Conservation (phyloP, 1,140 invertebrate genomes). For the Drosophila littoralis region DNA sequence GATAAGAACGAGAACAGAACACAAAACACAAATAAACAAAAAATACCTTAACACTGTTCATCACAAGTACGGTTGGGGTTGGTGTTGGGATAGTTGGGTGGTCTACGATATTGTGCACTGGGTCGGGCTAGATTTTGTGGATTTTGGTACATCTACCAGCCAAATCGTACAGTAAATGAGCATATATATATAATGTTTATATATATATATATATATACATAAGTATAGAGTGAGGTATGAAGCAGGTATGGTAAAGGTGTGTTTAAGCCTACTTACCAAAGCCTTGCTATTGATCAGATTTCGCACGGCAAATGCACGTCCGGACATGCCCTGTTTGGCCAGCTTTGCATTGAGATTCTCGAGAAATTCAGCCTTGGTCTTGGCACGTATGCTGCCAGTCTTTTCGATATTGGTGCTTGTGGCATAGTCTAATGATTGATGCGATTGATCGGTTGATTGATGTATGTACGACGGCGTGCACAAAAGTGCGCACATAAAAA, state of each 20-base stretch:
- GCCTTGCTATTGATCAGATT: conserved; percentile 88
- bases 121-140: conserved; percentile 77
- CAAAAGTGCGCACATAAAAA: too few species aligned
- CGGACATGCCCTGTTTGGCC: conserved; percentile 87
- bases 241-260: not conserved
- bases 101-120: conserved; percentile 80
- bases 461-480: too few species aligned
- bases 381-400: conserved; percentile 84
- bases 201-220: conserved; percentile 2
- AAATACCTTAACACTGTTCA: conserved; percentile 82
- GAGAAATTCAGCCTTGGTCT: conserved; percentile 87
- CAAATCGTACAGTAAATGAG: conserved; percentile 9
- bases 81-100: conserved; percentile 66
- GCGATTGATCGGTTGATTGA: conserved; percentile 20
- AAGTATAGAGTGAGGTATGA: conserved; percentile 1
- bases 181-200: not conserved
- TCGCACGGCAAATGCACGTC: conserved; percentile 85
- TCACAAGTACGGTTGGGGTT: conserved; percentile 54
- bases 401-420: conserved; percentile 84
- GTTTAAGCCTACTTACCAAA: conserved; percentile 85
- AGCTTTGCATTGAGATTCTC: conserved; percentile 91
- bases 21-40: conserved; percentile 30
- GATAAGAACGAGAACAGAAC: conserved; percentile 40
- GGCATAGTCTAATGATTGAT: conserved; percentile 69
- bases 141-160: conserved; percentile 79